Evolutionary conservation across 2,888 invertebrate genomes (phyloP).

Genomic region (Agrochola macilenta): DNA sequence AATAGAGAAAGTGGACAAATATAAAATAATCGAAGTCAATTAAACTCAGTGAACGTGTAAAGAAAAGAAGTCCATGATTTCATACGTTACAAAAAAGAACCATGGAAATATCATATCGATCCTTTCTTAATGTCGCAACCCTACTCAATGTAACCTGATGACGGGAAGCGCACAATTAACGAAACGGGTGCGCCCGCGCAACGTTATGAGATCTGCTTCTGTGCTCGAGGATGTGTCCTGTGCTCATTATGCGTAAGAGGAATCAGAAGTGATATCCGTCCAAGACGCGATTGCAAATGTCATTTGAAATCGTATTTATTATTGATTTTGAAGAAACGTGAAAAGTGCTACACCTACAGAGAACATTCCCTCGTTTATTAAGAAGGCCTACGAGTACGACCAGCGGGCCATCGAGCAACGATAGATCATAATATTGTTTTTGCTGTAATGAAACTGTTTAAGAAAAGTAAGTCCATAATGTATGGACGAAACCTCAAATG

Average conservation of each 20-base stretch:
- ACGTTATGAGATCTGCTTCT: slow-evolving; percentile 63
- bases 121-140: slow-evolving; percentile 40
- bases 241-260: slow-evolving; percentile 49
- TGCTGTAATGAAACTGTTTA: not conserved
- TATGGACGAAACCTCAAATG: not conserved
- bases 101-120: not conserved
- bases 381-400: not conserved
- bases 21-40: not conserved
- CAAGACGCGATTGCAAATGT: slow-evolving; percentile 13
- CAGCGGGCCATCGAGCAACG: not conserved
- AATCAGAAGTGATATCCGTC: slow-evolving; percentile 53
- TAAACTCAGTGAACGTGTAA: not conserved
- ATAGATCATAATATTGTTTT: not conserved
- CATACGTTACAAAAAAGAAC: not conserved
- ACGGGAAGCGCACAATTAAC: slow-evolving; percentile 76
- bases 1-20: not conserved
- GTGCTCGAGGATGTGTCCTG: slow-evolving; percentile 55
- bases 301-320: not conserved
- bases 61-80: not conserved
- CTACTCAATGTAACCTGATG: slow-evolving; percentile 70
- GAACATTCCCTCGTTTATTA: not conserved
- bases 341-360: not conserved
- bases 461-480: not conserved
- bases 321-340: not conserved
- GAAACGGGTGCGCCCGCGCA: slow-evolving; percentile 65